phyloP scores from a whole-genome alignment of 1,140 invertebrate species.

The Calosoma granatense region DNA sequence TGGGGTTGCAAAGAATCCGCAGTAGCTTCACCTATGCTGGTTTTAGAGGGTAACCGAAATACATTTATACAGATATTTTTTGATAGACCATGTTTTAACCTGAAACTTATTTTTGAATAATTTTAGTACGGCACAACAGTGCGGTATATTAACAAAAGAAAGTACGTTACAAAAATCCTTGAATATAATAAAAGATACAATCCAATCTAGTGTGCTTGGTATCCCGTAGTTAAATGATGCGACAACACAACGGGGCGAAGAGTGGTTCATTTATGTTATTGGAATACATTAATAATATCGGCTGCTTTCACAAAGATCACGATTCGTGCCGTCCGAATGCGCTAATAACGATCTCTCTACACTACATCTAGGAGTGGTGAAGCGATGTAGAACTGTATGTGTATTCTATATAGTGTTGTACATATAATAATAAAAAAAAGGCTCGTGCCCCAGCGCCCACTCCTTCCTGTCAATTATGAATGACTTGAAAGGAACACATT shows the following conservation, averaged over 20 bases:
- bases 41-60: too few species aligned
- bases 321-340: not conserved
- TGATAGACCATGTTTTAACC: too few species aligned
- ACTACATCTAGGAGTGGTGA: not conserved
- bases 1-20: too few species aligned
- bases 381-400: not conserved
- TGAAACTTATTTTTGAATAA: too few species aligned
- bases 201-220: not conserved
- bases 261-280: not conserved
- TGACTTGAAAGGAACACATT: not conserved
- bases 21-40: too few species aligned
- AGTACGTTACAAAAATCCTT: too few species aligned
- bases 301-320: too few species aligned
- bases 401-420: not conserved
- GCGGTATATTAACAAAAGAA: too few species aligned
- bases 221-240: not conserved
- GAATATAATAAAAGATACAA: not conserved
- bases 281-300: not conserved
- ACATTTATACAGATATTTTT: too few species aligned
- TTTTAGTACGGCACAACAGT: too few species aligned
- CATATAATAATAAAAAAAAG: not conserved
- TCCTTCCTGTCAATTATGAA: slow-evolving; percentile 3
- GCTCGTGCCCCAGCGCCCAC: not conserved
- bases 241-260: not conserved
- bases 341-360: not conserved